Conservation (phyloP, 2,888 invertebrate genomes). For the Laothoe populi region DNA sequence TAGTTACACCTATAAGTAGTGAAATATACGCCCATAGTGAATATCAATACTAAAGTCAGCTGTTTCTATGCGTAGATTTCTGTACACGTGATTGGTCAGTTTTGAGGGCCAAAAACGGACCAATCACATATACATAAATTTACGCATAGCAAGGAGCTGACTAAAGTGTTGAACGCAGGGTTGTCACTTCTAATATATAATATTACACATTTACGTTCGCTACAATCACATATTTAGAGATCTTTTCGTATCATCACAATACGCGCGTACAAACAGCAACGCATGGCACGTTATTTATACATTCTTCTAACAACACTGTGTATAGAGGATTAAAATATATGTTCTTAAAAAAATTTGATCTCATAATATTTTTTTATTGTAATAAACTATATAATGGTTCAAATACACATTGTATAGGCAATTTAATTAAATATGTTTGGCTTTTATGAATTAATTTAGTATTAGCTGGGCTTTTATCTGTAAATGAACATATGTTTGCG, state of each 20-base stretch:
- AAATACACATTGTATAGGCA: too few species aligned
- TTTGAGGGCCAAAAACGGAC: background rate
- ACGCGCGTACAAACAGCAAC: conserved; percentile 12
- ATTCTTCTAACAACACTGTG: background rate
- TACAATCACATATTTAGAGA: conserved; percentile 22
- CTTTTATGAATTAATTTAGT: too few species aligned
- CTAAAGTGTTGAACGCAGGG: too few species aligned
- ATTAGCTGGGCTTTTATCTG: too few species aligned
- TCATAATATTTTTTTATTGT: background rate
- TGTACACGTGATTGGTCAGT: too few species aligned
- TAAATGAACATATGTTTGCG: too few species aligned
- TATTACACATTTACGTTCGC: conserved; percentile 18
- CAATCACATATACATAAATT: background rate
- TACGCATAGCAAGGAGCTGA: background rate
- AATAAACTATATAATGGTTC: too few species aligned
- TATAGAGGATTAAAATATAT: background rate
- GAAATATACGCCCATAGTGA: too few species aligned
- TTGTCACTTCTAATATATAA: conserved; percentile 14
- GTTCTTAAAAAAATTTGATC: background rate
- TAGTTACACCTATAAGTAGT: conserved; percentile 11
- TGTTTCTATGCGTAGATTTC: too few species aligned
- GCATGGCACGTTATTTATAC: conserved; percentile 17
- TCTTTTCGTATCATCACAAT: conserved; percentile 23
- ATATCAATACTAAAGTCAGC: too few species aligned
- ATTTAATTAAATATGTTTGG: too few species aligned